These are phyloP conservation scores for Hydrozoanthus gracilis DNA, from an alignment of 92 coral and sea anemone genomes.

Conservation along the genomic window DNA sequence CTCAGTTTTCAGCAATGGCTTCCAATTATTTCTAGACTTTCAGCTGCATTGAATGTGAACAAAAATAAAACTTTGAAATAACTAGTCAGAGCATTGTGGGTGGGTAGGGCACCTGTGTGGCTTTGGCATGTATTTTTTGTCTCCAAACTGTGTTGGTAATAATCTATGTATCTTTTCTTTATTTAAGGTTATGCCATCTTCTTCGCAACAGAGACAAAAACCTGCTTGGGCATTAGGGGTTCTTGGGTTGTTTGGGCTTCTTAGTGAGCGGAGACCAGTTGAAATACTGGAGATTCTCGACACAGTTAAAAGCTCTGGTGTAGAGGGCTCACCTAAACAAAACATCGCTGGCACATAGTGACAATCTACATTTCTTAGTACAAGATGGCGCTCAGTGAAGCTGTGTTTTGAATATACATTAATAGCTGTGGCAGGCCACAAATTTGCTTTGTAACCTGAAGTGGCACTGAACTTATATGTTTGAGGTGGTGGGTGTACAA, in stretches of 20 bases:
- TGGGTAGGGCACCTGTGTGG: too few relatives aligned
- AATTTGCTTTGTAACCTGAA: too few relatives aligned
- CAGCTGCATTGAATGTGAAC: too few relatives aligned
- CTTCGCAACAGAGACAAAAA: conserved; percentile 66
- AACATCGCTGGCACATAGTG: not conserved
- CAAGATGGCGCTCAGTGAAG: not conserved
- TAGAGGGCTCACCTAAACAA: not conserved
- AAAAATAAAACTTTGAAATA: too few relatives aligned
- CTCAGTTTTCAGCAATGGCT: too few relatives aligned
- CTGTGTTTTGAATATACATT: too few relatives aligned
- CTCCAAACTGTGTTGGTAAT: not conserved
- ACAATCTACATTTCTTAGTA: not conserved
- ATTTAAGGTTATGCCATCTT: conserved; percentile 77
- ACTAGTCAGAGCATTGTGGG: too few relatives aligned
- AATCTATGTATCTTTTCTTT: not conserved
- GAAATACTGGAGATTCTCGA: conserved; percentile 33
- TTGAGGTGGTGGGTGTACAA: too few relatives aligned
- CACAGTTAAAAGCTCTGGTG: not conserved
- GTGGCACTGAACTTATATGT: too few relatives aligned
- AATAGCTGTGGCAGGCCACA: too few relatives aligned
- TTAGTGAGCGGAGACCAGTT: conserved; percentile 46
- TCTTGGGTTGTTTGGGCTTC: conserved; percentile 67
- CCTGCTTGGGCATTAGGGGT: conserved; percentile 75
- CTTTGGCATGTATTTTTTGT: not conserved
- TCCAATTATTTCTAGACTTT: too few relatives aligned